phyloP scores from a whole-genome alignment of 2,888 invertebrate genomes.

The Agonopterix arenella region DNA sequence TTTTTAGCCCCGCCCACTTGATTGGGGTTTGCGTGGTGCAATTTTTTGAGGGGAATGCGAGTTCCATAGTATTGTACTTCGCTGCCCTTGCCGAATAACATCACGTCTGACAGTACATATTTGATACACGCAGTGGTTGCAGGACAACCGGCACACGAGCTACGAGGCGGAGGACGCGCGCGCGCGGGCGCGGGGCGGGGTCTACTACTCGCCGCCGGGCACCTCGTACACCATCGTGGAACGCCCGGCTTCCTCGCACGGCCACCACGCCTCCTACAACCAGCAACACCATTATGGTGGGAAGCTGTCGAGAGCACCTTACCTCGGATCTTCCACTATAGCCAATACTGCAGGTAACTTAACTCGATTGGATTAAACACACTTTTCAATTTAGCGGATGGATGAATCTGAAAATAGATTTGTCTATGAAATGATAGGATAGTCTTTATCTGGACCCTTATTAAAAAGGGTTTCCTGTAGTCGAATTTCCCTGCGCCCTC shows the following conservation, averaged over 20 bases:
- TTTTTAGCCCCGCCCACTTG: too few species aligned
- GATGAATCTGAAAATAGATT: too few species aligned
- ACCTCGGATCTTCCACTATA: constrained; percentile 82
- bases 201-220: constrained; percentile 92
- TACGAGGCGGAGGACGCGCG: constrained; percentile 71
- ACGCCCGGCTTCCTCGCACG: constrained; percentile 84
- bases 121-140: constrained; percentile 47
- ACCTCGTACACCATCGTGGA: constrained; percentile 94
- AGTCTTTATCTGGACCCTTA: too few species aligned
- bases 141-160: constrained; percentile 70
- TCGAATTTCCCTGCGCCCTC: too few species aligned
- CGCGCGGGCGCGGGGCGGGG: constrained; percentile 79
- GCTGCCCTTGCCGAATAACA: neutral
- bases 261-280: constrained; percentile 79
- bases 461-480: too few species aligned
- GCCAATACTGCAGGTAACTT: constrained; percentile 58
- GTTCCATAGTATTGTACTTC: too few species aligned
- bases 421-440: too few species aligned
- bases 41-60: too few species aligned
- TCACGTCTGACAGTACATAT: constrained; percentile 11
- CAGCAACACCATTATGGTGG: constrained; percentile 73
- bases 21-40: too few species aligned
- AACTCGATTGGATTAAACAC: too few species aligned
- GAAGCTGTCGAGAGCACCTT: constrained; percentile 77
- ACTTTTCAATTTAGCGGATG: too few species aligned